Evolutionary conservation across 2,888 invertebrate genomes (phyloP).

Genomic region (Dicyrtomina minuta): DNA sequence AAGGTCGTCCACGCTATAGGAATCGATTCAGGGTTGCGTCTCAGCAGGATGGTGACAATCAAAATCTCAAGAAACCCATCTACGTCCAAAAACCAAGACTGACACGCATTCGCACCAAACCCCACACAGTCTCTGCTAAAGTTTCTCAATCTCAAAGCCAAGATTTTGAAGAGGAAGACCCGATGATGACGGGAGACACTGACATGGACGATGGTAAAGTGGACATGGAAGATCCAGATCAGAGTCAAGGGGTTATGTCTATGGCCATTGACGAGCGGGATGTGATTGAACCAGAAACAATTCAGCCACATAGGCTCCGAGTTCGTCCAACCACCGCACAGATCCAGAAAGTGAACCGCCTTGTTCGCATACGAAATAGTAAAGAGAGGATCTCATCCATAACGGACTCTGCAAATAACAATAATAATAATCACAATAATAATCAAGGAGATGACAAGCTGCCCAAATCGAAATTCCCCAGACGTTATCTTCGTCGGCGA

Average conservation of each 20-base stretch:
- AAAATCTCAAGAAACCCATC: constrained; percentile 29
- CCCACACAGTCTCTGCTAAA: not conserved
- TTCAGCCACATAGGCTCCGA: not conserved
- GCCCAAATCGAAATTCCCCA: not conserved
- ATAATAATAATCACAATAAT: not conserved
- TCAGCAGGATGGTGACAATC: not conserved
- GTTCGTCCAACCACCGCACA: not conserved
- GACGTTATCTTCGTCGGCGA: constrained; percentile 15
- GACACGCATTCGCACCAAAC: not conserved
- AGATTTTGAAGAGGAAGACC: constrained; percentile 2
- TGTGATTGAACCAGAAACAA: not conserved
- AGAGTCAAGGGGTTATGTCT: no score
- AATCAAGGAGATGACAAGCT: not conserved
- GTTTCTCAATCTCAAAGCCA: not conserved
- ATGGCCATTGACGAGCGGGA: not conserved
- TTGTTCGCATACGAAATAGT: constrained; percentile 17
- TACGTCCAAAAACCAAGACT: constrained; percentile 32
- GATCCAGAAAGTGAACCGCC: not conserved
- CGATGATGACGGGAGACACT: not conserved
- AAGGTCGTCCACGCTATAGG: constrained; percentile 26
- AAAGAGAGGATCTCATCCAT: constrained; percentile 8
- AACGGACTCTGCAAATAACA: not conserved
- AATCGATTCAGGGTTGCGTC: constrained; percentile 20
- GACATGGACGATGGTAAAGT: not conserved
- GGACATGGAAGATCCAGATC: no score